Conservation (phyloP, 2,797 vertebrate genomes). For the Alectoris magna region DNA sequence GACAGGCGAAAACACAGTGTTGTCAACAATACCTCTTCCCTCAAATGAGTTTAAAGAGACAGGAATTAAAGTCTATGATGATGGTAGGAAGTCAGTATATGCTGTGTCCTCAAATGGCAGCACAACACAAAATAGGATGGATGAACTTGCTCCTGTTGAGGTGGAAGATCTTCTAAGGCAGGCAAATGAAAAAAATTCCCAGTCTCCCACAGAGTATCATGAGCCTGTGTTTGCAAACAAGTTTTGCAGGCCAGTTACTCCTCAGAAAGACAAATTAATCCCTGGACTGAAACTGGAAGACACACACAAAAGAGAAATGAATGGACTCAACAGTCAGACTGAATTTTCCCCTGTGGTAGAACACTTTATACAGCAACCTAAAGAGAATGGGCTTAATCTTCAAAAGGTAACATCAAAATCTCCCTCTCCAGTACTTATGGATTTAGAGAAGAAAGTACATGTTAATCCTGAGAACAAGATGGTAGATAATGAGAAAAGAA, state of each 20-base stretch:
- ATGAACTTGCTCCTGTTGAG: constrained; percentile 85
- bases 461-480: constrained; percentile 15
- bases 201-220: constrained; percentile 88
- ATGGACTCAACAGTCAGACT: constrained; percentile 53
- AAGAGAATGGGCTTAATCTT: constrained; percentile 17
- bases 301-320: constrained; percentile 53
- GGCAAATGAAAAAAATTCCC: constrained; percentile 85
- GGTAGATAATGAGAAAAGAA: constrained; percentile 34
- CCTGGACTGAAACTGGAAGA: constrained; percentile 66
- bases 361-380: constrained; percentile 18
- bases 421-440: constrained; percentile 37
- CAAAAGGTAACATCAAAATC: constrained; percentile 37
- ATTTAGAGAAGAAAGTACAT: constrained; percentile 1
- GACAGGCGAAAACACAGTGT: constrained; percentile 90
- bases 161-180: constrained; percentile 92
- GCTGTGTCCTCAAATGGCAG: constrained; percentile 79
- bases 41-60: constrained; percentile 83
- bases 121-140: constrained; percentile 62
- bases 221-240: constrained; percentile 90
- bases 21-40: constrained; percentile 87
- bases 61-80: constrained; percentile 93
- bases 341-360: constrained; percentile 25
- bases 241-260: constrained; percentile 84
- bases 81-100: constrained; percentile 90
- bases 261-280: constrained; percentile 76